A percentile compares a stretch with the other conserved stretches of the same genome.
phyloP scores from a whole-genome alignment of 2,888 invertebrate species.

The Nemoura dubitans region DNA sequence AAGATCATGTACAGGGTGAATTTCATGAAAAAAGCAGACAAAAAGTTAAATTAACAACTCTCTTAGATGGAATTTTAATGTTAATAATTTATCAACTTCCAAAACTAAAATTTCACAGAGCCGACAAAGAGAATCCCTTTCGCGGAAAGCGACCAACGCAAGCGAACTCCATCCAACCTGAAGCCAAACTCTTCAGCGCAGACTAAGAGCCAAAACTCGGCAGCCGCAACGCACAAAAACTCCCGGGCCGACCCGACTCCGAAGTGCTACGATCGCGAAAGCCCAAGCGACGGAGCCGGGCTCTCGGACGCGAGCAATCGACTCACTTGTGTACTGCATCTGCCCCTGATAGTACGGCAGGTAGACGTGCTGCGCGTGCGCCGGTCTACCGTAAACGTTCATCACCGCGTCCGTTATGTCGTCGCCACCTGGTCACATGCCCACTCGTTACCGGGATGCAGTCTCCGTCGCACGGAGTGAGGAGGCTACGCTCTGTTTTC shows the following conservation, averaged over 20 bases:
- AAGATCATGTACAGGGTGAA: too few relatives aligned
- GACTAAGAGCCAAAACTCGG: not conserved
- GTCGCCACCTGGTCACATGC: slow-evolving; percentile 55
- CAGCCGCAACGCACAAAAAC: not conserved
- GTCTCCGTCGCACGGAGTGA: not conserved
- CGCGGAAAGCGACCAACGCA: too few relatives aligned
- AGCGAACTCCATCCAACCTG: too few relatives aligned
- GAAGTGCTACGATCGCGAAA: not conserved
- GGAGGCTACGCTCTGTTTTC: too few relatives aligned
- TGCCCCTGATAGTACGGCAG: slow-evolving; percentile 65
- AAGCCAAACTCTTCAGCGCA: not conserved
- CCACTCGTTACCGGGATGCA: not conserved
- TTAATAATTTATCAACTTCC: too few relatives aligned
- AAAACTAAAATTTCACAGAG: too few relatives aligned
- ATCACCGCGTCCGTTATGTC: slow-evolving; percentile 56
- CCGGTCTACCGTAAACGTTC: slow-evolving; percentile 62
- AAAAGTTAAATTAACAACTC: too few relatives aligned
- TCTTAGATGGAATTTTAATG: too few relatives aligned
- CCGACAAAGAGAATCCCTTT: too few relatives aligned
- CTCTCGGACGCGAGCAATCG: too few relatives aligned
- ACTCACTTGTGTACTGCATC: slow-evolving; percentile 57
- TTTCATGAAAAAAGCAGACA: too few relatives aligned
- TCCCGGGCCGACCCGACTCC: not conserved
- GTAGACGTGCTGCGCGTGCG: slow-evolving; percentile 65
- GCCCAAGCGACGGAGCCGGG: too few relatives aligned